Evolutionary conservation across 2,797 vertebrate species (phyloP), one percentile per base, ranked within the genome.

Genomic region (Diceros bicornis): DNA sequence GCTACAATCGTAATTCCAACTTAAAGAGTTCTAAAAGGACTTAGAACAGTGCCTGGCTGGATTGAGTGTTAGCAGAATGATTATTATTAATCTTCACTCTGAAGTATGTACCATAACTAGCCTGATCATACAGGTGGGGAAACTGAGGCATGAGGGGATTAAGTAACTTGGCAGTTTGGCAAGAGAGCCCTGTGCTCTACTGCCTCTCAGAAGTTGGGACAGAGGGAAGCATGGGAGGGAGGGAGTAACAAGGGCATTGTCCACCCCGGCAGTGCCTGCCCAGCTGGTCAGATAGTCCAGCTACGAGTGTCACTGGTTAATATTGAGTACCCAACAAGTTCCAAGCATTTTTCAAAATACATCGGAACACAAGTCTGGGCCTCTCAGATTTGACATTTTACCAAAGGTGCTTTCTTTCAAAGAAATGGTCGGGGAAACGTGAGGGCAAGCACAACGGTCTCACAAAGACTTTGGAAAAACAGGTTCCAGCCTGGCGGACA

Each of bases 331-430:
- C 68, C 62, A n/a, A 55, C 37, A 4, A 21, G 37, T 34, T 66
- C 57, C 69, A 82, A 75, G 55, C 7, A 1, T 83, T 50, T 85
- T 68, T 91, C 57, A 75, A 91, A 86, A 61, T 27, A 12, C 1
- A 25, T 27, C 2, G 7, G 27, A 50, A 47, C 57, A 14, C 41
- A 61, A 61, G 29, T 32, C 17, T 25, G 34, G 10, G 34, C 27
- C 52, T 93, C 74, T 21, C 4, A 64, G 57, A 85, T 47, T 61
- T 16, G 47, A 90, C 34, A 6, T 41, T 79, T 64, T 50, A 78
- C 21, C 4, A 21, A 69, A 96, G 62, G 14, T 78, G 44, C 77
- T n/a, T 74, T 44, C 75, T 57, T 89, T 97, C 83, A 92, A 55
- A 97, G 86, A 89, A 97, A 84, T 2, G 2, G 69, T 47, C 44